These are phyloP conservation scores for Coleophora flavipennella DNA, from an alignment of 2,888 invertebrate genomes.

Conservation along the genomic window DNA sequence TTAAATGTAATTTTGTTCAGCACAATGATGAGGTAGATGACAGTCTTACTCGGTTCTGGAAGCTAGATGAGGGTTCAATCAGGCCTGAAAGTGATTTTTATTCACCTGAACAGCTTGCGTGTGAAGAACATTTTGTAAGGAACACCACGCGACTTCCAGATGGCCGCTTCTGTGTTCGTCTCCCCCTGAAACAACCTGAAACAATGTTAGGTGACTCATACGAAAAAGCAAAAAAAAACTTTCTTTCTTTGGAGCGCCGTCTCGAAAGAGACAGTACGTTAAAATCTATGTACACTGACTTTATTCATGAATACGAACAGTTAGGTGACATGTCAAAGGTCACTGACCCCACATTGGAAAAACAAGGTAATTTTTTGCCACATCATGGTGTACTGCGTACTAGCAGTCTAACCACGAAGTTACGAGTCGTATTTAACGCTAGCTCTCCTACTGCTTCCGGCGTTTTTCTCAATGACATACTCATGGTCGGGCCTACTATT, in stretches of 20 bases:
- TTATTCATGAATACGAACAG: slow-evolving; percentile 12
- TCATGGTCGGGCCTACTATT: slow-evolving; percentile 15
- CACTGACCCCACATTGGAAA: no score
- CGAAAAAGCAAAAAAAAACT: slow-evolving; percentile 8
- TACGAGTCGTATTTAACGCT: slow-evolving; percentile 11
- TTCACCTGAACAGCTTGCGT: no score
- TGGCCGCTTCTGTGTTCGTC: no score
- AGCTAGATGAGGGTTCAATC: no score
- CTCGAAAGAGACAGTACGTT: slow-evolving; percentile 6
- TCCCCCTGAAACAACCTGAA: no score
- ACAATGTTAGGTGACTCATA: slow-evolving; percentile 13
- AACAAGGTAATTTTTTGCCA: slow-evolving; percentile 13
- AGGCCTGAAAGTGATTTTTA: no score
- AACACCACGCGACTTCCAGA: no score
- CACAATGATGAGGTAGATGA: no score
- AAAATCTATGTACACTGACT: slow-evolving; percentile 13
- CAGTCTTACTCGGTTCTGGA: no score
- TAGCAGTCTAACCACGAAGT: slow-evolving; percentile 7
- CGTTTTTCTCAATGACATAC: slow-evolving; percentile 15
- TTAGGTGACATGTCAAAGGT: slow-evolving; percentile 14
- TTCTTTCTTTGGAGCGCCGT: slow-evolving; percentile 13
- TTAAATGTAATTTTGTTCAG: no score
- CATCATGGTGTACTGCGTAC: slow-evolving; percentile 14
- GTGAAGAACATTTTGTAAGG: no score
- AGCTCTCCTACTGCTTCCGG: slow-evolving; percentile 10